Base-by-base conservation (phyloP, 53 echinoderm and acorn worm genomes). In the Henricia sp. region DNA sequence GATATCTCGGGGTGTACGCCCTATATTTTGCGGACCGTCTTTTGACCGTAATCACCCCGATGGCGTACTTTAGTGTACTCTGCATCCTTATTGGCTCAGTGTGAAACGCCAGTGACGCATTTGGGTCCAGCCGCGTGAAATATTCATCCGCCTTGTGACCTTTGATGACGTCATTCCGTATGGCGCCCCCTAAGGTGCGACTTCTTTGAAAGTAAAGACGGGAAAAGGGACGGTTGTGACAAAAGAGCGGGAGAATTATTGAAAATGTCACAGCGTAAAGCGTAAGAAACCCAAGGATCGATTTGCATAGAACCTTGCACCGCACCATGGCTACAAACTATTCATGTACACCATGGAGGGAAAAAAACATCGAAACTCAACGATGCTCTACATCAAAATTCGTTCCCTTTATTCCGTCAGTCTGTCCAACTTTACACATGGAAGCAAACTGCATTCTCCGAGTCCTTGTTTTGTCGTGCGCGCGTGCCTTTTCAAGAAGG, bases 251-350 rank as follows among this genome's bases (percentile, higher is more conserved):
- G 8, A 88, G 59, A 29, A 88, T 35, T 32, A 82, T 21, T 8
- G 56, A 39, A 60, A 88, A 88, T 2, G 88, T 88, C n/a, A n/a
- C n/a, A n/a, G n/a, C n/a, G n/a, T n/a, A n/a, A n/a, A 72, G 6
- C 24, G 60, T 34, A 24, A 82, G 26, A 6, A 82, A 28, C 27
- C 1, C 16, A 20, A 82, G 48, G n/a, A 67, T 16, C 35, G 51
- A 36, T 26, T n/a, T 48, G 35, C 66, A 82, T 23, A 28, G 83
- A 23, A 50, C 50, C 23, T 24, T 55, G 20, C 5, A 8, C 23
- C 32, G n/a, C 67, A 51, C 50, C 83, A 82, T 82, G n/a, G 34
- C 32, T 8, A 6, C 63, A 55, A 55, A n/a, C 21, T n/a, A 14
- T 5, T n/a, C n/a, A n/a, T n/a, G n/a, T n/a, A n/a, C n/a, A n/a